phyloP scores from a whole-genome alignment of 2,888 invertebrate species.

The Drosophila prolongata region DNA sequence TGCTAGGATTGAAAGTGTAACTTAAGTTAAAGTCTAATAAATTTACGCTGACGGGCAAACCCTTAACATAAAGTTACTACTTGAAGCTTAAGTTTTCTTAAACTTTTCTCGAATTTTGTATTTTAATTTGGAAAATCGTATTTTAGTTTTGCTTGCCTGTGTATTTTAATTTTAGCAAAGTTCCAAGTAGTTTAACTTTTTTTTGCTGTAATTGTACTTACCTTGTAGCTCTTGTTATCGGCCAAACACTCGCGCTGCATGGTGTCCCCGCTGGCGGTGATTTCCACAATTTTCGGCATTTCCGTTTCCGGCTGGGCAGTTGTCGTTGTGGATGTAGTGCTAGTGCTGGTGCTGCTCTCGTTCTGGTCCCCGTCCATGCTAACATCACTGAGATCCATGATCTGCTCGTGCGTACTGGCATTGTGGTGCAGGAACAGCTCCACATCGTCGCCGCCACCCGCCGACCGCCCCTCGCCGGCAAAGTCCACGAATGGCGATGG shows the following conservation, averaged over 20 bases:
- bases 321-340: slow-evolving; percentile 48
- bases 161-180: too few species aligned
- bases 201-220: slow-evolving; percentile 63
- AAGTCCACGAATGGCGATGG: slow-evolving; percentile 63
- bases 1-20: too few species aligned
- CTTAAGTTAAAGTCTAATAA: too few species aligned
- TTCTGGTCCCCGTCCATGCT: slow-evolving; percentile 87
- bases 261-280: slow-evolving; percentile 77
- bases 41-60: too few species aligned
- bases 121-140: too few species aligned
- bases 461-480: slow-evolving; percentile 77
- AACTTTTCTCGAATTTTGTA: too few species aligned
- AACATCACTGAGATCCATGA: slow-evolving; percentile 90
- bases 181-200: too few species aligned
- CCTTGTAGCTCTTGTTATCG: slow-evolving; percentile 86
- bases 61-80: too few species aligned
- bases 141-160: too few species aligned
- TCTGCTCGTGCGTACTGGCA: slow-evolving; percentile 61
- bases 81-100: too few species aligned
- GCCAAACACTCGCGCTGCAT: slow-evolving; percentile 85
- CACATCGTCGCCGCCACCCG: slow-evolving; percentile 64
- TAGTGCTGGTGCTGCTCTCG: slow-evolving; percentile 26
- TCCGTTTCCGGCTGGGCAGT: slow-evolving; percentile 65
- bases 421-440: slow-evolving; percentile 57
- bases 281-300: slow-evolving; percentile 79